phyloP scores from a whole-genome alignment of 2,888 invertebrate genomes.

The Leptopilina drosophilae region DNA sequence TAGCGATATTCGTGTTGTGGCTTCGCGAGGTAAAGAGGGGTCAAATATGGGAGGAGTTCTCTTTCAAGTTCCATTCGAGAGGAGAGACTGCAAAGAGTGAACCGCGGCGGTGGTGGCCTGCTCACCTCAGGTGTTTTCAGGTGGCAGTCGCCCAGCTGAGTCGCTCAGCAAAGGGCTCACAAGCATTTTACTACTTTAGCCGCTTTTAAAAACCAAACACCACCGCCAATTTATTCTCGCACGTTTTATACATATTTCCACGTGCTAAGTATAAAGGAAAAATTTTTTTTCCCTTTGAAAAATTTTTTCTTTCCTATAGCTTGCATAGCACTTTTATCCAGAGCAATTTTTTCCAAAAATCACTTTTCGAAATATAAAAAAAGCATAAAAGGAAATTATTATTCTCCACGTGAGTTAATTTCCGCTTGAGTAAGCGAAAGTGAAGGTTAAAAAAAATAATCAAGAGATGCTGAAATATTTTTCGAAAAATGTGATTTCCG shows the following conservation, averaged over 20 bases:
- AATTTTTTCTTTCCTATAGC: too few species aligned
- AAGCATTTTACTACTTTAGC: constrained; percentile 53
- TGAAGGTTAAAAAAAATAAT: not conserved
- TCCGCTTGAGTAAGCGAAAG: not conserved
- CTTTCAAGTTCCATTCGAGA: constrained; percentile 55
- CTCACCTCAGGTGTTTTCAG: constrained; percentile 66
- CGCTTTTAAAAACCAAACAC: not conserved
- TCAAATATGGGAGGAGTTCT: constrained; percentile 65
- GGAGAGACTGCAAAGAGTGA: constrained; percentile 56
- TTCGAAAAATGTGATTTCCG: not conserved
- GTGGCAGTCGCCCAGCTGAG: constrained; percentile 71
- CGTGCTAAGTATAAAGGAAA: too few species aligned
- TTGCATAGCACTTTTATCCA: too few species aligned
- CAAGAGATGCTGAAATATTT: not conserved
- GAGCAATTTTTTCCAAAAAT: too few species aligned
- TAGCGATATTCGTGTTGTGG: constrained; percentile 28
- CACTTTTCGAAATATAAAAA: too few species aligned
- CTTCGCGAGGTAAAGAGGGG: constrained; percentile 51
- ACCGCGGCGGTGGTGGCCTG: constrained; percentile 65
- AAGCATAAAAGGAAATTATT: too few species aligned
- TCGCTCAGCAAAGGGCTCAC: constrained; percentile 65
- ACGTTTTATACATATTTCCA: not conserved
- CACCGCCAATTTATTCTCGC: not conserved
- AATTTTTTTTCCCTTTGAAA: too few species aligned
- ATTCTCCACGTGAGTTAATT: too few species aligned